Evolutionary conservation across 2,888 invertebrate species (phyloP).

Genomic region (Drosophila helvetica): DNA sequence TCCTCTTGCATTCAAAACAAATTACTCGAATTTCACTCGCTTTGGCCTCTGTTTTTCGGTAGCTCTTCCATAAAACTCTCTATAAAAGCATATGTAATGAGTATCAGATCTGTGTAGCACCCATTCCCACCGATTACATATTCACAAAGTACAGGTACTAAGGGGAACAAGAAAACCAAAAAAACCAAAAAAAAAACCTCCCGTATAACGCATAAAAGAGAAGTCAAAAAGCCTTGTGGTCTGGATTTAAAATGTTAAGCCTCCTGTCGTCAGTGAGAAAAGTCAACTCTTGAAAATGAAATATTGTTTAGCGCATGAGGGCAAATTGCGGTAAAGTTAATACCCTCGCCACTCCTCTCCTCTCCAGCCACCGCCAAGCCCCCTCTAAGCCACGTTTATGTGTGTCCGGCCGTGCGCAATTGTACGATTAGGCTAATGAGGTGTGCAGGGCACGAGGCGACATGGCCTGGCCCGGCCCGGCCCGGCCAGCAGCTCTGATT

Average conservation of each 20-base stretch:
- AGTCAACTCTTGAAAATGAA: slow-evolving; percentile 70
- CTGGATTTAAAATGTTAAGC: slow-evolving; percentile 48
- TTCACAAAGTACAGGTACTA: slow-evolving; percentile 28
- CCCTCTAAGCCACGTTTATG: slow-evolving; percentile 15
- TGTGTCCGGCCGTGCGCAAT: slow-evolving; percentile 67
- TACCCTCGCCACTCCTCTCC: not conserved
- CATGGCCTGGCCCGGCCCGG: not conserved
- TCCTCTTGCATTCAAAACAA: slow-evolving; percentile 29
- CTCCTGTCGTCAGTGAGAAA: slow-evolving; percentile 49
- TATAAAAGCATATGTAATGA: not conserved
- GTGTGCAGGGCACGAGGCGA: slow-evolving; percentile 62
- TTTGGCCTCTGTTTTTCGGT: slow-evolving; percentile 6
- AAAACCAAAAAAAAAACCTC: too few species aligned
- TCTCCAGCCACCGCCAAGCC: slow-evolving; percentile 1
- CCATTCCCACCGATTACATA: slow-evolving; percentile 13
- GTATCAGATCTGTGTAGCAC: not conserved
- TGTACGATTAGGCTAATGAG: slow-evolving; percentile 75
- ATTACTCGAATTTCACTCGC: slow-evolving; percentile 5
- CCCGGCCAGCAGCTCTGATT: slow-evolving; percentile 55
- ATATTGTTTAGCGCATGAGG: slow-evolving; percentile 60
- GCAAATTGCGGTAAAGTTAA: slow-evolving; percentile 47
- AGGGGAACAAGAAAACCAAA: not conserved
- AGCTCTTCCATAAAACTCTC: slow-evolving; percentile 4
- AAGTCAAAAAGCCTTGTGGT: slow-evolving; percentile 38
- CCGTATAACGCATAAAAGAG: slow-evolving; percentile 6